Evolutionary conservation across 2,113 vertebrate genomes (phyloP).

Genomic region (Epinephelus fuscoguttatus): DNA sequence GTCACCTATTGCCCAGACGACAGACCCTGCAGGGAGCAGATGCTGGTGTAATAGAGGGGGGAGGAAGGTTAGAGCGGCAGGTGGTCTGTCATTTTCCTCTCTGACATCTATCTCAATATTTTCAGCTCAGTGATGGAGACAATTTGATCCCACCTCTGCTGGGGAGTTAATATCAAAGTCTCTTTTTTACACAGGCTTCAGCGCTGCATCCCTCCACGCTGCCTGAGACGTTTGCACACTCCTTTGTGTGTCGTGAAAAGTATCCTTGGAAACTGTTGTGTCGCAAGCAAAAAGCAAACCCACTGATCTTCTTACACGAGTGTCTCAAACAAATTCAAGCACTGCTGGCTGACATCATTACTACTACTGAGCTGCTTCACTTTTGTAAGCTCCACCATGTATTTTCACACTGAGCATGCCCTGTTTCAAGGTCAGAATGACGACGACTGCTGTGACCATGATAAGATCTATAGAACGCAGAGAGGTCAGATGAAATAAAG

Average conservation of each 20-base stretch:
- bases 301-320: conserved; percentile 52
- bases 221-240: conserved; percentile 48
- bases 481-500: conserved; percentile 39
- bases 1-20: conserved; percentile 47
- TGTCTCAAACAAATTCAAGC: conserved; percentile 54
- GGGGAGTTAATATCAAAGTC: conserved; percentile 61
- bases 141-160: conserved; percentile 45
- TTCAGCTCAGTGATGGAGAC: conserved; percentile 21
- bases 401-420: conserved; percentile 36
- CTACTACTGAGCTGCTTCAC: conserved; percentile 35
- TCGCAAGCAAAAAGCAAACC: conserved; percentile 46
- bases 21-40: conserved; percentile 45
- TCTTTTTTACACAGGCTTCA: conserved; percentile 30
- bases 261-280: conserved; percentile 77
- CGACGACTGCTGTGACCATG: conserved; percentile 32
- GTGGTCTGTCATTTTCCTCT: conserved; percentile 22
- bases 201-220: conserved; percentile 28
- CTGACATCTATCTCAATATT: conserved; percentile 29
- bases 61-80: conserved; percentile 8
- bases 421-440: conserved; percentile 67
- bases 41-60: conserved; percentile 22
- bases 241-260: conserved; percentile 67
- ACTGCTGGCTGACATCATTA: conserved; percentile 55
- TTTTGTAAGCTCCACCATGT: conserved; percentile 2
- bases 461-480: conserved; percentile 41